Percentiles rank a stretch among this genome's conserved stretches.
These are phyloP conservation scores for Adrianichthys oophorus DNA, from an alignment of 2,797 vertebrate genomes.

Conservation along the genomic window DNA sequence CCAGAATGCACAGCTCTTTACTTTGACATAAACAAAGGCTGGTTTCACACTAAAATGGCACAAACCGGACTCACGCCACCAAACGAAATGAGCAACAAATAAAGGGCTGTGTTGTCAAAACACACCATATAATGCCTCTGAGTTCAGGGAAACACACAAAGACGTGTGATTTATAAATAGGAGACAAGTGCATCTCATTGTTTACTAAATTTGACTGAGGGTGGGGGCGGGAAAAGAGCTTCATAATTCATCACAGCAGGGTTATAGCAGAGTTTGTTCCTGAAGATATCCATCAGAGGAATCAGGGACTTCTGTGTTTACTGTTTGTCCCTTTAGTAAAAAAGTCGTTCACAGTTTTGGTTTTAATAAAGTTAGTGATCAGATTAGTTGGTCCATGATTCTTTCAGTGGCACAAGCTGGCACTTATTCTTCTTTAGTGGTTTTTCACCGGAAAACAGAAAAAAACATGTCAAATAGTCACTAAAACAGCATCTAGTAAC, in stretches of 20 bases:
- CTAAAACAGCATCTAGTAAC: no score
- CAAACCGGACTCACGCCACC: constrained; percentile 23
- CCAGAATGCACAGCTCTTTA: constrained; percentile 42
- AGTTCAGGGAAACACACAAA: constrained; percentile 7
- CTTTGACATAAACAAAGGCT: constrained; percentile 55
- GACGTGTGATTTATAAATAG: constrained; percentile 53
- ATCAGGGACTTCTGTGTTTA: constrained; percentile 38
- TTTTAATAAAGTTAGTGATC: constrained; percentile 27
- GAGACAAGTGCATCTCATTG: constrained; percentile 54
- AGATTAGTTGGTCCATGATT: background rate
- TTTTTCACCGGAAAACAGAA: background rate
- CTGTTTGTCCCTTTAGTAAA: constrained; percentile 16
- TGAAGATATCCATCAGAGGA: constrained; percentile 4
- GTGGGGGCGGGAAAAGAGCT: constrained; percentile 27
- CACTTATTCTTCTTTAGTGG: constrained; percentile 11
- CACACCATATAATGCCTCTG: constrained; percentile 9
- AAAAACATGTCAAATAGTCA: background rate
- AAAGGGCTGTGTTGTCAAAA: constrained; percentile 27
- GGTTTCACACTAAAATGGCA: constrained; percentile 51
- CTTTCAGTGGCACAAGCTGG: constrained; percentile 24
- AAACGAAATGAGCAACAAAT: constrained; percentile 38
- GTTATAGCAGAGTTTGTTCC: background rate
- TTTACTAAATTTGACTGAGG: constrained; percentile 54
- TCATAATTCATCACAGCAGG: constrained; percentile 37
- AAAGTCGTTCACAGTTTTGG: constrained; percentile 31